Percentiles rank a stretch among this genome's conserved stretches.
Evolutionary conservation across 1,140 invertebrate species (phyloP).

Genomic region (Bombus confusus): DNA sequence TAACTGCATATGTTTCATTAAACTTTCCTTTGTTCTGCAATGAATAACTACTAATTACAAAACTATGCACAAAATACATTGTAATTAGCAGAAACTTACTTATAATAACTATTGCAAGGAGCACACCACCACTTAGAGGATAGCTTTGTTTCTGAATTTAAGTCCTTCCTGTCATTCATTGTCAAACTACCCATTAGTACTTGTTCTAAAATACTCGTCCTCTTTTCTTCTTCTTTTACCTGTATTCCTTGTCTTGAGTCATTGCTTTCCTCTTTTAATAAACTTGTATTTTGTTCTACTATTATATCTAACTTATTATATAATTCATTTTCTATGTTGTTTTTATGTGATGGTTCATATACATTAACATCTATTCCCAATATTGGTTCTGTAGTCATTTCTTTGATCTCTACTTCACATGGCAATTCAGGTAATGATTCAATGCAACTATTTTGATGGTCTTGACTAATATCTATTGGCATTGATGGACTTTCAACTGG

Average conservation of each 20-base stretch:
- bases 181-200: constrained; percentile 73
- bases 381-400: constrained; percentile 62
- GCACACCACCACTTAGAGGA: constrained; percentile 75
- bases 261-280: constrained; percentile 29
- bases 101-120: constrained; percentile 75
- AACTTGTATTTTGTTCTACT: constrained; percentile 11
- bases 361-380: constrained; percentile 13
- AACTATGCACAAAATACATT: constrained; percentile 12
- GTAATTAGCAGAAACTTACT: constrained; percentile 56
- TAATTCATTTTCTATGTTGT: not conserved
- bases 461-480: constrained; percentile 26
- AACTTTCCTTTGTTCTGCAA: constrained; percentile 70
- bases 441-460: constrained; percentile 43
- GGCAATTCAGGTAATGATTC: constrained; percentile 71
- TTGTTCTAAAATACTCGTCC: constrained; percentile 75
- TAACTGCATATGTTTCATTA: constrained; percentile 74
- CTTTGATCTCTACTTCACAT: constrained; percentile 76
- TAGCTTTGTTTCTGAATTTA: constrained; percentile 57
- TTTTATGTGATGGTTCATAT: constrained; percentile 18
- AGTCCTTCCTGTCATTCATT: constrained; percentile 71
- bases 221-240: constrained; percentile 59
- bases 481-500: constrained; percentile 52
- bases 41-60: constrained; percentile 24
- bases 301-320: constrained; percentile 15
- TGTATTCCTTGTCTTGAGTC: constrained; percentile 34